phyloP scores from a whole-genome alignment of 2,888 invertebrate species.

The Tetheella fluctuosa region DNA sequence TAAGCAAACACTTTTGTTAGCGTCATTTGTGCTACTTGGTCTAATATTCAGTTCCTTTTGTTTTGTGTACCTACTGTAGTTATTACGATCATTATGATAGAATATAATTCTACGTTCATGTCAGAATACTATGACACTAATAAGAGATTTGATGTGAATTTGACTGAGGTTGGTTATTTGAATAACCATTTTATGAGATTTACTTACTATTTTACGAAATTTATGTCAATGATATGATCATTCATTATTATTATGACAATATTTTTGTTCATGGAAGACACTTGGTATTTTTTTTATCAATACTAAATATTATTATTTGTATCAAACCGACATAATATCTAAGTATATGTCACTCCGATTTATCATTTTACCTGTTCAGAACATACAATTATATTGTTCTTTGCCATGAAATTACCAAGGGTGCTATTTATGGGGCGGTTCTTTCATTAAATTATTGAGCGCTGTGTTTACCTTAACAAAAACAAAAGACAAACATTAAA shows the following conservation, averaged over 20 bases:
- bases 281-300: no score
- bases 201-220: no score
- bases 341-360: background rate
- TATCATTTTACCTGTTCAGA: background rate
- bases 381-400: slow-evolving; percentile 5
- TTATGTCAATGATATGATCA: no score
- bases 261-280: no score
- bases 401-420: background rate
- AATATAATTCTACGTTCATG: background rate
- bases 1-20: slow-evolving; percentile 52
- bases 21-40: slow-evolving; percentile 29
- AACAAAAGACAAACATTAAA: slow-evolving; percentile 55
- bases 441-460: slow-evolving; percentile 3
- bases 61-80: slow-evolving; percentile 6
- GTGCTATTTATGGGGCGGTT: background rate
- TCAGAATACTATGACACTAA: background rate
- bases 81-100: slow-evolving; percentile 7
- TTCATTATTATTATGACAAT: no score
- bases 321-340: no score
- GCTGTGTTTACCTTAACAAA: slow-evolving; percentile 40
- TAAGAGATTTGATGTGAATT: background rate
- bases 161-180: no score
- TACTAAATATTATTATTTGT: no score
- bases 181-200: no score
- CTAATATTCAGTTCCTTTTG: slow-evolving; percentile 23